Evolutionary conservation across 2,113 vertebrate species (phyloP).

Genomic region (Protobothrops flavoviridis): DNA sequence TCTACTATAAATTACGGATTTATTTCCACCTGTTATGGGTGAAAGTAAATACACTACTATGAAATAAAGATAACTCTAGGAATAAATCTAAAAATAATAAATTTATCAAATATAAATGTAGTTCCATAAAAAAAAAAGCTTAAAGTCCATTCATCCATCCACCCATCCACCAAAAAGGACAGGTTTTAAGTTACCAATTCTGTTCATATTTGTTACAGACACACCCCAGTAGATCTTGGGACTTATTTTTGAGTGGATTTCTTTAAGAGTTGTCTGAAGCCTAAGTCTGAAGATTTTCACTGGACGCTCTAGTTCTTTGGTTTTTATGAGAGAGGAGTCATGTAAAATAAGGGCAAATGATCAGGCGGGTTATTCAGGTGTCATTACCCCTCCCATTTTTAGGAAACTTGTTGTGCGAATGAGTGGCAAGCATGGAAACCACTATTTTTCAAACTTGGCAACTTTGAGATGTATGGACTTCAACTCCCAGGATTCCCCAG

Average conservation of each 20-base stretch:
- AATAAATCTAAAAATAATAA: not conserved
- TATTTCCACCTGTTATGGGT: not conserved
- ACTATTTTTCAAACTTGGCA: not conserved
- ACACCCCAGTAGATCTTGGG: not conserved
- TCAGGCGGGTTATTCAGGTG: not conserved
- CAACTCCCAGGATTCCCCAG: not conserved
- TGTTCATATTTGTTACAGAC: not conserved
- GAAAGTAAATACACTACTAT: not conserved
- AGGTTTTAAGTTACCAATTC: not conserved
- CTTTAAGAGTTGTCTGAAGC: not conserved
- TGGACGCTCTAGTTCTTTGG: not conserved
- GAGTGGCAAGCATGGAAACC: not conserved
- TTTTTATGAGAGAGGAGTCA: not conserved
- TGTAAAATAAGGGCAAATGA: not conserved
- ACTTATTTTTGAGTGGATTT: not conserved
- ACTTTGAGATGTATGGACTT: not conserved
- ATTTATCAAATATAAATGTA: not conserved
- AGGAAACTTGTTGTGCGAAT: not conserved
- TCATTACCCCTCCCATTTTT: not conserved
- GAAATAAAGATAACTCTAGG: not conserved
- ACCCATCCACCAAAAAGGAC: not conserved
- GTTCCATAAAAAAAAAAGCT: no score
- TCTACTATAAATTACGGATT: not conserved
- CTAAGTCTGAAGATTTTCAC: not conserved
- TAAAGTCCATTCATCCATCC: not conserved